Evolutionary conservation across 2,888 invertebrate genomes (phyloP).

Genomic region (Mechanitis mazaeus): DNA sequence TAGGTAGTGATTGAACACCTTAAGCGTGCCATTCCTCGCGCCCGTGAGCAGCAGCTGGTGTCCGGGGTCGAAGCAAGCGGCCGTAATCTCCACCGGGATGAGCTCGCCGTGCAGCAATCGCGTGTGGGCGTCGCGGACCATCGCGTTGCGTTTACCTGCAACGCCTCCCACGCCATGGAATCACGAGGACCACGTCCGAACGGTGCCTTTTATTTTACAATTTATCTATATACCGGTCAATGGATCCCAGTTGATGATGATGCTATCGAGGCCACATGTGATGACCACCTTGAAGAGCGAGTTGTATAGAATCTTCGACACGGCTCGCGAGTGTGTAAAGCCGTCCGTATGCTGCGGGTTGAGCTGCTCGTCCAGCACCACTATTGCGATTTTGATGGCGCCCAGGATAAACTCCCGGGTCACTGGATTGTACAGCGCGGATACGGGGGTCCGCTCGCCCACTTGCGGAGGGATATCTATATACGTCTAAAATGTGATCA

Average conservation of each 20-base stretch:
- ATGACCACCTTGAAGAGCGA: slow-evolving; percentile 84
- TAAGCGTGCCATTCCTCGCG: slow-evolving; percentile 85
- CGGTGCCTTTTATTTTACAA: not conserved
- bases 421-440: slow-evolving; percentile 79
- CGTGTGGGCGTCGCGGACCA: slow-evolving; percentile 83
- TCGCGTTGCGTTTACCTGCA: slow-evolving; percentile 79
- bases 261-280: slow-evolving; percentile 86
- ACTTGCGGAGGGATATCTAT: slow-evolving; percentile 79
- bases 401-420: slow-evolving; percentile 82
- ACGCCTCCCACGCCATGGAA: slow-evolving; percentile 16
- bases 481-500: slow-evolving; percentile 71
- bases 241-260: slow-evolving; percentile 89
- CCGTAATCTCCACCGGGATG: slow-evolving; percentile 83
- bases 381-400: slow-evolving; percentile 78
- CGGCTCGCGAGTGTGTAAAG: slow-evolving; percentile 81
- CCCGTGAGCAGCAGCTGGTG: slow-evolving; percentile 85
- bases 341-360: slow-evolving; percentile 84
- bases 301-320: slow-evolving; percentile 86
- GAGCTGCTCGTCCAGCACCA: slow-evolving; percentile 80
- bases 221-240: slow-evolving; percentile 68
- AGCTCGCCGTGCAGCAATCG: slow-evolving; percentile 80
- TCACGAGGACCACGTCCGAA: too few species aligned
- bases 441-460: slow-evolving; percentile 77
- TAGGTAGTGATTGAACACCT: slow-evolving; percentile 46
- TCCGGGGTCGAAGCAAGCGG: slow-evolving; percentile 85